Evolutionary conservation across 53 echinoderm and acorn worm species (phyloP).

Genomic region (Luidia sarsii): DNA sequence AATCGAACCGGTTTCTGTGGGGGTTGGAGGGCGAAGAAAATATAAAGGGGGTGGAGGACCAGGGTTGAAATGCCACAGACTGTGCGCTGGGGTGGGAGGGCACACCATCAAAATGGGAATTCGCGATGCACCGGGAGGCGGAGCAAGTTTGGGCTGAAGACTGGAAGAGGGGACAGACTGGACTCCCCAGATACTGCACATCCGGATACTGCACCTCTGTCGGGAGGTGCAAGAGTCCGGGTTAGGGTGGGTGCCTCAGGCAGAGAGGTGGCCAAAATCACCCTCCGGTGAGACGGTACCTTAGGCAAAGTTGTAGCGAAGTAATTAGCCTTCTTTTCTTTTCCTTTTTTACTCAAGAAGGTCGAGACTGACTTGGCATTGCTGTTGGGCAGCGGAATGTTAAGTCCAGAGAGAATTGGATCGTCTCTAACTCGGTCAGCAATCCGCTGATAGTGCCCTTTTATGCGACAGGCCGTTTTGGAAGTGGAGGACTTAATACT

Average conservation of each 20-base stretch:
- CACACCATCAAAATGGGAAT: slow-evolving; percentile 44
- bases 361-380: slow-evolving; percentile 54
- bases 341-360: too few species aligned
- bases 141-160: slow-evolving; percentile 20
- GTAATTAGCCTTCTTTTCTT: too few species aligned
- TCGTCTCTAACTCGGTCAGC: slow-evolving; percentile 54
- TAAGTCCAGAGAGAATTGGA: slow-evolving; percentile 20
- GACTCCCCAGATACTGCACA: slow-evolving; percentile 37
- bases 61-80: too few species aligned
- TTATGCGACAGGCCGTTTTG: too few species aligned
- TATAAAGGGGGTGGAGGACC: too few species aligned
- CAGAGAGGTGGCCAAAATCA: too few species aligned
- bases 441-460: slow-evolving; percentile 65
- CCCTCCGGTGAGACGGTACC: too few species aligned
- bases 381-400: slow-evolving; percentile 50
- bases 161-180: slow-evolving; percentile 14
- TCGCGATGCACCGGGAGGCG: slow-evolving; percentile 21
- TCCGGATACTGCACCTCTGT: slow-evolving; percentile 27
- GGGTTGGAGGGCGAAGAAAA: too few species aligned
- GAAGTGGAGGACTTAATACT: too few species aligned
- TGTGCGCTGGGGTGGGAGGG: slow-evolving; percentile 34
- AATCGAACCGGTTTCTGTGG: too few species aligned
- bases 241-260: too few species aligned
- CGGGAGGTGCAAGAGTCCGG: slow-evolving; percentile 39
- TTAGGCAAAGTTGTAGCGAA: too few species aligned